Conservation (phyloP, 2,113 vertebrate species). For the human (Homo sapiens) region GRCh38 chr18:66694501-66695000, state of each 20-base stretch:
- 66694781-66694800: background rate
- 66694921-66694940: background rate
- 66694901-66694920: background rate
- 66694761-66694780: background rate
- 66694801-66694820: background rate
- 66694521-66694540: background rate
- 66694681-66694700: background rate
- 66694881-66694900: background rate
- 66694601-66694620: background rate
- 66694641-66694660: background rate
- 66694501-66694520: background rate
- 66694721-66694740: background rate
- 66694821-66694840: background rate
- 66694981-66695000: constrained; percentile 27
- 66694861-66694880: background rate
- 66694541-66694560: constrained; percentile 9
- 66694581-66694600: background rate
- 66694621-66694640: background rate
- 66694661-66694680: background rate
- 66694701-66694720: background rate
- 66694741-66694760: background rate
- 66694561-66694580: background rate
- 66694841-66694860: background rate
- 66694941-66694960: background rate
- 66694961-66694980: background rate